Conservation (phyloP, 2,797 vertebrate genomes). For the Sarcophilus harrisii region DNA sequence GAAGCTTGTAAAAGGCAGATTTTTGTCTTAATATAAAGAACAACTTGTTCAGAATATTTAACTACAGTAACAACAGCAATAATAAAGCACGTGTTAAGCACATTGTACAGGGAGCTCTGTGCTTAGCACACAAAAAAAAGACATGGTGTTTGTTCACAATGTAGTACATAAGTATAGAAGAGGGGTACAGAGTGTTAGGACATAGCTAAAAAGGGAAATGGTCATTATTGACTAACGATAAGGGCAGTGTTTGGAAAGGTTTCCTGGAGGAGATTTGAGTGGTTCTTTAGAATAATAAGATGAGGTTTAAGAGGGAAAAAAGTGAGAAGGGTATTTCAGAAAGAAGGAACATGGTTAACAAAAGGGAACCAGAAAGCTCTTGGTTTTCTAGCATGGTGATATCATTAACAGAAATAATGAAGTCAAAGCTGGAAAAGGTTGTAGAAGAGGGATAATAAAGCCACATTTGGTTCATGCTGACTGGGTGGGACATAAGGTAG, state of each 20-base stretch:
- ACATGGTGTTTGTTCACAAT: not conserved
- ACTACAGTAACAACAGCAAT: not conserved
- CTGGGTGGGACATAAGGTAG: not conserved
- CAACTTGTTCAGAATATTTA: not conserved
- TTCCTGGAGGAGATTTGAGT: not conserved
- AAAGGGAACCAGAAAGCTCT: not conserved
- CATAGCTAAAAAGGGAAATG: not conserved
- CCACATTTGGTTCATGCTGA: not conserved
- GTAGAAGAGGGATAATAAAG: not conserved
- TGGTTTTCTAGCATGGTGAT: not conserved
- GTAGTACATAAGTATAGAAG: not conserved
- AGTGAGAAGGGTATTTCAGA: not conserved
- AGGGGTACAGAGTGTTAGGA: not conserved
- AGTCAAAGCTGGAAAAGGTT: not conserved
- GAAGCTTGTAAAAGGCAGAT: not conserved
- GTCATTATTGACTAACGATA: not conserved
- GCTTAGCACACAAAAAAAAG: not conserved
- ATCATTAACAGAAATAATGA: not conserved
- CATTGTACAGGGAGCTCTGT: not conserved
- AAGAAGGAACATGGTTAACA: not conserved
- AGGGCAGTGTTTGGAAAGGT: not conserved
- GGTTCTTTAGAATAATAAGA: not conserved
- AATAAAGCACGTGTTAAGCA: not conserved
- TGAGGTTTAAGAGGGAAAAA: not conserved
- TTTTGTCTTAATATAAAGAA: not conserved